Evolutionary conservation across 2,888 invertebrate genomes (phyloP), one percentile per base, ranked within the genome.

Genomic region (Eupelmus urozonus): DNA sequence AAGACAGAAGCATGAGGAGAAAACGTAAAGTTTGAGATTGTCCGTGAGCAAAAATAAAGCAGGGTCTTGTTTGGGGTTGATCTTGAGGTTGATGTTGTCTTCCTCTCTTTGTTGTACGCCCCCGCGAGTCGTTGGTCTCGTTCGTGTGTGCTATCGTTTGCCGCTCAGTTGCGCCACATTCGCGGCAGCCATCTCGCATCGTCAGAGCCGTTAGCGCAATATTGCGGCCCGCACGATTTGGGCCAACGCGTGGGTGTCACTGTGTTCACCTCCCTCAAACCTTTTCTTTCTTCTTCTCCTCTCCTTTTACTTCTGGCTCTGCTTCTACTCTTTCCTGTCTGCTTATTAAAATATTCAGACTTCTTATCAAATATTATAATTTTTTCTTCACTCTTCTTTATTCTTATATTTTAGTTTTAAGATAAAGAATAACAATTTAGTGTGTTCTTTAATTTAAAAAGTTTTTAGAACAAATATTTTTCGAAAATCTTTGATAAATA

Each of bases 181-280:
- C 45, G n/a, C 45, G 16, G 11, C 20, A 11, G 20, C 20, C 40
- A n/a, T 53, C n/a, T 65, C 53, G 34, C 76, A 29, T 59, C 62
- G 59, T 57, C 20, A 13, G 59, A 65, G 34, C 20, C 45, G 29
- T 40, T 23, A 62, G 34, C 45, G 45, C 29, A 63, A 62, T 60
- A 34, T 59, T 45, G 70, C 53, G 27, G 45, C 42, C 27, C 34
- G 11, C n/a, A 42, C 71, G 57, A 80, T 80, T 71, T 73, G 76
- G 76, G 72, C 75, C 80, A 78, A 80, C 40, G 67, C 73, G 76
- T 78, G 69, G 76, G 76, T 72, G 65, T 72, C 16, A 34, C 34
- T 55, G 27, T 65, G 18, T 57, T 60, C 62, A 23, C 3, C 13
- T 49, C 27, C 18, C 29, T 29, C 29, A 40, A 29, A 5, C n/a